Conservation (phyloP, 2,888 invertebrate species). For the Drosophila maculinotata region DNA sequence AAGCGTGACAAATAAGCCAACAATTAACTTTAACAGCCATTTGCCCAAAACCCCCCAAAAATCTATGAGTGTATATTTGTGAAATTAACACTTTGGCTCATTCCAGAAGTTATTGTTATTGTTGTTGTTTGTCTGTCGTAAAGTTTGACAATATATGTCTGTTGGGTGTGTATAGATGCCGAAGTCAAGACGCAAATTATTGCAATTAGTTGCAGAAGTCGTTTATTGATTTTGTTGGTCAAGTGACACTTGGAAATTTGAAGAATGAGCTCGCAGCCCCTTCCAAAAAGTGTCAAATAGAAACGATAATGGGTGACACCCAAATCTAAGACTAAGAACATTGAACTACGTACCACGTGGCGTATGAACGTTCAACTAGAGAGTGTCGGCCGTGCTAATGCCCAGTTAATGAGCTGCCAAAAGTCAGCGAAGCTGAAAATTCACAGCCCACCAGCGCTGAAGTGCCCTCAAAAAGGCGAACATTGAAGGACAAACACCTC, state of each 20-base stretch:
- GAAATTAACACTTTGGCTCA: conserved; percentile 73
- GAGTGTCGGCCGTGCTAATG: conserved; percentile 23
- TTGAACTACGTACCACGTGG: conserved; percentile 39
- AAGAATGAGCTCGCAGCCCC: conserved; percentile 29
- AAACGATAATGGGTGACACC: conserved; percentile 30
- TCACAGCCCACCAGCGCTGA: conserved; percentile 43
- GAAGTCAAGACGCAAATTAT: conserved; percentile 65
- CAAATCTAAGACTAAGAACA: conserved; percentile 8
- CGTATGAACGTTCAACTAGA: conserved; percentile 42
- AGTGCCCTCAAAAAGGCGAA: conserved; percentile 20
- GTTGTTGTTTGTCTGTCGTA: conserved; percentile 40
- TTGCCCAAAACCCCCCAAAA: conserved; percentile 23
- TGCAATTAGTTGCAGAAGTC: conserved; percentile 65
- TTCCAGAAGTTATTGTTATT: conserved; percentile 32
- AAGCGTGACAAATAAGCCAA: conserved; percentile 77
- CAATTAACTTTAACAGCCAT: conserved; percentile 72
- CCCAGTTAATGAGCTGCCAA: conserved; percentile 51
- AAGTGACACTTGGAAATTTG: conserved; percentile 69
- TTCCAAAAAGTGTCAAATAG: conserved; percentile 28
- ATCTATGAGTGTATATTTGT: conserved; percentile 53
- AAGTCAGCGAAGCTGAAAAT: conserved; percentile 56
- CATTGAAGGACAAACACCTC: conserved; percentile 33
- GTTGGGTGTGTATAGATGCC: conserved; percentile 21
- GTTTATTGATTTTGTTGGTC: conserved; percentile 67
- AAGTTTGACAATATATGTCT: conserved; percentile 38